Evolutionary conservation across 2,888 invertebrate species (phyloP), one percentile per base, ranked within the genome.

Genomic region (Philaethria dido): DNA sequence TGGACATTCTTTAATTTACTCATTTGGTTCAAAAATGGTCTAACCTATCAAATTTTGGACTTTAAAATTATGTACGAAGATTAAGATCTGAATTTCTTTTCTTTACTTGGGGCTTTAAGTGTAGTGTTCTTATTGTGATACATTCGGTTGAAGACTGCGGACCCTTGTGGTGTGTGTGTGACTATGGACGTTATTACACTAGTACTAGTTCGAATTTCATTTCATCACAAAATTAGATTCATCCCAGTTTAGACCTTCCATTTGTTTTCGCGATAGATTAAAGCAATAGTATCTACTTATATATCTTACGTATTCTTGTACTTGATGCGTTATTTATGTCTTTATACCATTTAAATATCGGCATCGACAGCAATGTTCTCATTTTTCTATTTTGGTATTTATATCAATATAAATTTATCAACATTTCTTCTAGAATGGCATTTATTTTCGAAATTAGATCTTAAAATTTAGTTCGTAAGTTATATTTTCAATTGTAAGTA

Each of bases 91-190:
- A 36, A 29, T 69, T 52, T 64, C 69, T 63, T 67, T 60, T 62
- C 44, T 65, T 68, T 68, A 73, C 78, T 81, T 79, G 83, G 80
- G 78, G 81, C 79, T 78, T 69, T 73, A 72, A 76, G 82, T 84
- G 84, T 85, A 80, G 81, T 82, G 83, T 83, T 85, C 61, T 81
- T 84, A 85, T 84, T 88, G 91, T 91, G 92, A 90, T 89, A 86
- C 79, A 85, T 86, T 87, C 81, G 80, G 81, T 83, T 86, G 87
- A 88, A 91, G 89, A 90, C 90, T 90, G 89, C 80, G 81, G 83
- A 84, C 81, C 77, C 78, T 81, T 85, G 86, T 88, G 85, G 85
- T 83, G 87, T 87, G 90, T 89, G 84, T 79, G 87, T 88, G 84
- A 80, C 73, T 65, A 64, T 72, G 86, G 82, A 86, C 79, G 52